A percentile compares a stretch with the other conserved stretches of the same genome.
These are phyloP conservation scores for Ceratosolen fusciceps DNA, from an alignment of 1,140 invertebrate species.

Conservation along the genomic window DNA sequence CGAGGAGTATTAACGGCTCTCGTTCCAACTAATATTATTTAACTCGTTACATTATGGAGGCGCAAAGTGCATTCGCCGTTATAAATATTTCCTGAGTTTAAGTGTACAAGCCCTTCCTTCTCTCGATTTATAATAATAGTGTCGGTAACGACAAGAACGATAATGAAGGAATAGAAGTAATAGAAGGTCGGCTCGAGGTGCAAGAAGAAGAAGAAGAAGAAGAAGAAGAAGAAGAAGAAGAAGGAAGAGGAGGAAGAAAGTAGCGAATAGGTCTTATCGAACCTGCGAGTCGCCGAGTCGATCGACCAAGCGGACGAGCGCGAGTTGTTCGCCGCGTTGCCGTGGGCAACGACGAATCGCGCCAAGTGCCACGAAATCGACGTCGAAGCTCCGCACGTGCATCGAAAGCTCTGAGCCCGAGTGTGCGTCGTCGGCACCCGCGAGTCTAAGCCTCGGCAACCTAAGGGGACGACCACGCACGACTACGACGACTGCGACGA, in stretches of 20 bases:
- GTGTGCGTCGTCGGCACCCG: background rate
- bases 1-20: too few relatives aligned
- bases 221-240: too few relatives aligned
- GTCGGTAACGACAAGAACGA: background rate
- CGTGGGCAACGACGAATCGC: constrained; percentile 58
- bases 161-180: background rate
- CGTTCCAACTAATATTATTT: background rate
- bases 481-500: too few relatives aligned
- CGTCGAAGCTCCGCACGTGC: constrained; percentile 10
- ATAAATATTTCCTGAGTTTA: background rate
- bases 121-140: background rate
- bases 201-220: too few relatives aligned
- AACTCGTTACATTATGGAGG: background rate
- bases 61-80: background rate
- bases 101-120: background rate
- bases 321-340: constrained; percentile 52
- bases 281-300: constrained; percentile 49
- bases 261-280: background rate
- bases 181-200: too few relatives aligned
- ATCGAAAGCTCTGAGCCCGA: constrained; percentile 52
- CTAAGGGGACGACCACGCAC: too few relatives aligned
- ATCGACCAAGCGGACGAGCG: constrained; percentile 59
- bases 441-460: too few relatives aligned
- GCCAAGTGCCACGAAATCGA: background rate
- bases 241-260: too few relatives aligned